Evolutionary conservation across 2,888 invertebrate species (phyloP), one percentile per base, ranked within the genome.

Genomic region (Lydus trimaculatus): DNA sequence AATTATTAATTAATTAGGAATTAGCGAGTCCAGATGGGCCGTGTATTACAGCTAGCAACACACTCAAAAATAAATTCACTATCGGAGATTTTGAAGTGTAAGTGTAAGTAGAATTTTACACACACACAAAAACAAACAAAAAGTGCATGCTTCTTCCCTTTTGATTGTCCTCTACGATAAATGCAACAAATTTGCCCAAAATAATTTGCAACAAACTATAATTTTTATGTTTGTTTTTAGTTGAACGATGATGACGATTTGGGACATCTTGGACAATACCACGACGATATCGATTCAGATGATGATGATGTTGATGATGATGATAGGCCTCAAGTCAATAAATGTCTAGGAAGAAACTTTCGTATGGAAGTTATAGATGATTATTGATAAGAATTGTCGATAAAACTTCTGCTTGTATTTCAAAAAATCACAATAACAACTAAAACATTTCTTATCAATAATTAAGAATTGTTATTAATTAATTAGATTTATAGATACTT

Each of bases 71-170:
- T 83, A 86, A 85, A 83, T 92, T 92, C 87, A 92, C 91, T 84
- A 92, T 92, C 81, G 92, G 92, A 81, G 92, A 92, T 85, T 92
- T 91, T 85, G 92, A 92, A 85, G 92, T 92, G 88, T 86, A 92
- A 92, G n/a, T 84, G 91, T 91, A 89, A 91, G 91, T 87, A 61
- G 64, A 15, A 17, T 15, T 23, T 56, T 56, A 11, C 58, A 9
- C 17, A 17, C n/a, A n/a, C n/a, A n/a, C n/a, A n/a, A n/a, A n/a
- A n/a, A 17, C 20, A 28, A 13, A 20, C 28, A n/a, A 15, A 23
- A 28, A 23, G 9, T 31, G 33, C 39, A 25, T 61, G 61, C 36
- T n/a, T n/a, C n/a, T n/a, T n/a, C n/a, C n/a, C n/a, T n/a, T n/a
- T n/a, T n/a, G n/a, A n/a, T n/a, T n/a, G n/a, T n/a, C n/a, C n/a